Base-by-base conservation (phyloP, 2,113 vertebrate genomes). In the Paradoxurus hermaphroditus region DNA sequence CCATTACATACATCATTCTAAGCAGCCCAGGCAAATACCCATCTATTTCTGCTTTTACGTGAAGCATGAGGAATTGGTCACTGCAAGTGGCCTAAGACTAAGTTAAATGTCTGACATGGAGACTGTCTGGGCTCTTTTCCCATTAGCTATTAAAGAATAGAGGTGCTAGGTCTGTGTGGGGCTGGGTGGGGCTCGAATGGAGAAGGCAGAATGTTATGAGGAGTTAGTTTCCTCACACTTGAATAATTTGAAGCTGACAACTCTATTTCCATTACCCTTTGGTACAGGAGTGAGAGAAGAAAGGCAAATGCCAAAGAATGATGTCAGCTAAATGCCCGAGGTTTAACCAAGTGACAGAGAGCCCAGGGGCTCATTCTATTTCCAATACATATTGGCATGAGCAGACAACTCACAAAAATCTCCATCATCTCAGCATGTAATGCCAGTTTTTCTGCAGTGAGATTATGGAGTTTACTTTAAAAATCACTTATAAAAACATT, bases 241-340 rank as follows among this genome's bases (percentile, higher is more conserved):
- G 90, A 92, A 93, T 97, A 87, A 95, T 95, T 96, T 95, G 95
- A 96, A 87, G 94, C 88, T 97, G 95, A 95, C 94, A 97, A 96
- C 92, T 94, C 27, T 82, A 82, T 97, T 98, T 98, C 92, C 96
- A 95, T 97, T 97, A 97, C 96, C 85, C 62, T 1, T 59, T 94
- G 92, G 95, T 96, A 73, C 91, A 95, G 81, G 90, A 96, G 90
- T 96, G 95, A 90, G 97, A 95, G 88, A 97, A 98, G 86, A 96
- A 89, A 79, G 49, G 39, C 89, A 51, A 81, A 92, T 97, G 97
- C 97, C 98, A 97, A 94, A 82, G 53, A 78, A 88, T 98, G 98
- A 98, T 94, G 96, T 98, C 94, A 98, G 90, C 81, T 67, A 92
- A 97, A 94, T 67, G 92, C 94, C 86, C 7, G 0, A 79, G 67